Conservation (phyloP, 2,797 vertebrate genomes). For the Denticeps clupeoides region DNA sequence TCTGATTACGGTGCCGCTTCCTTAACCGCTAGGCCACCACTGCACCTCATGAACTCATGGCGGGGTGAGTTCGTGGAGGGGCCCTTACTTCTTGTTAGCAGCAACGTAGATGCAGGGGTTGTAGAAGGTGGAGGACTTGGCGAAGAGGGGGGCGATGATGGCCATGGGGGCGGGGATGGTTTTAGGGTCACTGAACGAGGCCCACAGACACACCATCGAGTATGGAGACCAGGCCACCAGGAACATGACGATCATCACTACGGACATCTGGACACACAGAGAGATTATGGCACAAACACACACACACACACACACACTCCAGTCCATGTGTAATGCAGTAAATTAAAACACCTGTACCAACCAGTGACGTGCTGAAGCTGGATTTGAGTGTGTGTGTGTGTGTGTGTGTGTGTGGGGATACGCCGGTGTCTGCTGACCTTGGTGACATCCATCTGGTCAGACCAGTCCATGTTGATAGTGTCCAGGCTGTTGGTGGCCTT, state of each 20-base stretch:
- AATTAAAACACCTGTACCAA: background rate
- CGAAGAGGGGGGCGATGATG: constrained; percentile 89
- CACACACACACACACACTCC: background rate
- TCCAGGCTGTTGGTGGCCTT: constrained; percentile 58
- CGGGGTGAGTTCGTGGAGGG: too few species aligned
- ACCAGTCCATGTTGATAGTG: constrained; percentile 73
- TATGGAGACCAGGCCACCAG: constrained; percentile 95
- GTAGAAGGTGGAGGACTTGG: constrained; percentile 97
- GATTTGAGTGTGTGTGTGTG: too few species aligned
- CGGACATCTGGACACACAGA: constrained; percentile 79
- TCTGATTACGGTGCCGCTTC: too few species aligned
- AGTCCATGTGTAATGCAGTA: too few species aligned
- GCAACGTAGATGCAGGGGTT: constrained; percentile 95
- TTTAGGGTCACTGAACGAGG: constrained; percentile 83
- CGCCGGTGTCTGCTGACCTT: too few species aligned
- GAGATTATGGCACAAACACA: too few species aligned
- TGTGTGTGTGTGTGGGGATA: too few species aligned
- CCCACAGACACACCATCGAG: constrained; percentile 90
- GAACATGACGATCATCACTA: constrained; percentile 94
- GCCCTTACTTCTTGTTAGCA: constrained; percentile 92
- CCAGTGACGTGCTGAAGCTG: background rate
- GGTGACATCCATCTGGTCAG: constrained; percentile 86
- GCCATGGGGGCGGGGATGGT: constrained; percentile 85
- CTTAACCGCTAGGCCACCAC: background rate
- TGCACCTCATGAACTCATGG: background rate